These are phyloP conservation scores for Gnatocerus cornutus DNA, from an alignment of 2,888 invertebrate genomes.

Conservation along the genomic window DNA sequence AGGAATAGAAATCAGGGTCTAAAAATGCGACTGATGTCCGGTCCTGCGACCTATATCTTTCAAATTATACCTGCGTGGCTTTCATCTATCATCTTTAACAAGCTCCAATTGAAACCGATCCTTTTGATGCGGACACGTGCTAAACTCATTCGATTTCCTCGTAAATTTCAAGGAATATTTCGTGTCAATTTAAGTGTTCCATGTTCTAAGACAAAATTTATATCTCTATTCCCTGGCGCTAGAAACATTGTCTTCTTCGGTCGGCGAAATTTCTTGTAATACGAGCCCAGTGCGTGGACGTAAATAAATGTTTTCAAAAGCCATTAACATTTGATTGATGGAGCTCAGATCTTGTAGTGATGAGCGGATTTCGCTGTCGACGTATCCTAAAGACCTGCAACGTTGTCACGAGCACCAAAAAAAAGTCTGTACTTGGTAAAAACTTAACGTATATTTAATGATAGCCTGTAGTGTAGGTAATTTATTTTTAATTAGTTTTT, in stretches of 20 bases:
- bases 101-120: slow-evolving; percentile 22
- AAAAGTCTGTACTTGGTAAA: slow-evolving; percentile 25
- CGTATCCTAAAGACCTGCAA: slow-evolving; percentile 49
- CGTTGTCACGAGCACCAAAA: slow-evolving; percentile 44
- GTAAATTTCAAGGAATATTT: slow-evolving; percentile 33
- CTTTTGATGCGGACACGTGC: slow-evolving; percentile 35
- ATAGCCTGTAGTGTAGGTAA: slow-evolving; percentile 44
- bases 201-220: slow-evolving; percentile 18
- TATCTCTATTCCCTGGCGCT: slow-evolving; percentile 6
- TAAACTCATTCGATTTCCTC: slow-evolving; percentile 7
- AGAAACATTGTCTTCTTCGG: slow-evolving; percentile 18
- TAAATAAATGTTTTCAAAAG: slow-evolving; percentile 50
- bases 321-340: slow-evolving; percentile 57
- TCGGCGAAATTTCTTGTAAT: slow-evolving; percentile 24
- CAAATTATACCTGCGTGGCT: background rate
- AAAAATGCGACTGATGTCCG: background rate
- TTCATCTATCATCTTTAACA: slow-evolving; percentile 35
- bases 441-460: slow-evolving; percentile 50
- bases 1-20: too few species aligned
- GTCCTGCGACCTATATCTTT: background rate
- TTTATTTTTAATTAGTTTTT: slow-evolving; percentile 46
- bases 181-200: slow-evolving; percentile 34
- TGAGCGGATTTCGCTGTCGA: slow-evolving; percentile 54
- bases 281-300: slow-evolving; percentile 29
- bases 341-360: slow-evolving; percentile 50